Evolutionary conservation across 2,888 invertebrate genomes (phyloP).

Genomic region (Liposcelis brunnea): DNA sequence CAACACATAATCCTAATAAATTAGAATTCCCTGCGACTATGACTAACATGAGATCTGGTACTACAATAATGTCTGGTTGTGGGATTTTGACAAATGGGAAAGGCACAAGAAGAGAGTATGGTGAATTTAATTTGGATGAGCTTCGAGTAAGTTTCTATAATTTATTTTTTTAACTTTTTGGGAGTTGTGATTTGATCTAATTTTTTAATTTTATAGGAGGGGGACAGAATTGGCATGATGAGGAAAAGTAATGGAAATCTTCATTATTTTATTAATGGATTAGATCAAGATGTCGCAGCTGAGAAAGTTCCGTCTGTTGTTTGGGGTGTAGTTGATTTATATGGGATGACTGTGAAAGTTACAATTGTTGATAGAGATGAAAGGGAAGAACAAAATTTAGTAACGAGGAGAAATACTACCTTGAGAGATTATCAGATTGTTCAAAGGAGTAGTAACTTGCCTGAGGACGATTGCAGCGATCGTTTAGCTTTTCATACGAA

Average conservation of each 20-base stretch:
- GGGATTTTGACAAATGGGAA: conserved; percentile 93
- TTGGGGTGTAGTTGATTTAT: conserved; percentile 90
- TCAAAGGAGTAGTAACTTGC: conserved; percentile 22
- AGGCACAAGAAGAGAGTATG: conserved; percentile 82
- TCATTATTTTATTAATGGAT: conserved; percentile 84
- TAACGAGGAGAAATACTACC: conserved; percentile 44
- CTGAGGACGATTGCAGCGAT: conserved; percentile 34
- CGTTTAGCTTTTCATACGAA: conserved; percentile 74
- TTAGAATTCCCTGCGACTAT: conserved; percentile 90
- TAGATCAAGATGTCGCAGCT: conserved; percentile 83
- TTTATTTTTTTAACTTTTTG: neutral
- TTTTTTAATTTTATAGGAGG: conserved; percentile 39
- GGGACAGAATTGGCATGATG: conserved; percentile 85
- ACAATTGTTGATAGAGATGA: conserved; percentile 73
- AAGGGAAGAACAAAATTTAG: conserved; percentile 56
- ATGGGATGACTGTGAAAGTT: conserved; percentile 80
- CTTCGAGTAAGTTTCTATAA: conserved; percentile 42
- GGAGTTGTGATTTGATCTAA: neutral
- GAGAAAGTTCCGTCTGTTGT: conserved; percentile 61
- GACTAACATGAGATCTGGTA: conserved; percentile 83
- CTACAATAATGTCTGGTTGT: conserved; percentile 93
- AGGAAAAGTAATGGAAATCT: conserved; percentile 66
- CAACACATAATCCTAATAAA: conserved; percentile 77
- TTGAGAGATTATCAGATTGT: conserved; percentile 30
- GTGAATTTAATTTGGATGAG: conserved; percentile 85